Conservation (phyloP, 1,140 invertebrate species). For the Papilio xuthus region DNA sequence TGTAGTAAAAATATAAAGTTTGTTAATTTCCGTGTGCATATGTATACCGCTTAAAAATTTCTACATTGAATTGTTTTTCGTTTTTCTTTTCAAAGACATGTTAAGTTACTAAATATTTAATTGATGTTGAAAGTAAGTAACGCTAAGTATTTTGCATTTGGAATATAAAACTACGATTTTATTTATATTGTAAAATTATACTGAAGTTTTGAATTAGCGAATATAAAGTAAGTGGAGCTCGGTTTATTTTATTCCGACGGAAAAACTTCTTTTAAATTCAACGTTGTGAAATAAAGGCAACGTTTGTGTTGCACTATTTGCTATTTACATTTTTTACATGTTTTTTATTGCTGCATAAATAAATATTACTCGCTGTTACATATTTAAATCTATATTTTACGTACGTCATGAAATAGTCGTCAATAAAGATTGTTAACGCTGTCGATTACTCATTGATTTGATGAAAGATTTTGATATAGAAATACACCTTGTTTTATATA, state of each 20-base stretch:
- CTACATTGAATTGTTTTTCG: background rate
- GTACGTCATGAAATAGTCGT: background rate
- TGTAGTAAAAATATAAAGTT: too few relatives aligned
- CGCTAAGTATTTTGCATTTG: background rate
- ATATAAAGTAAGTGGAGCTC: background rate
- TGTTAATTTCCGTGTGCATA: too few relatives aligned
- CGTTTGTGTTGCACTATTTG: background rate
- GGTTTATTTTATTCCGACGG: slow-evolving; percentile 17
- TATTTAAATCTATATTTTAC: slow-evolving; percentile 17
- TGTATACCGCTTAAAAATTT: background rate
- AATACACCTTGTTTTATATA: too few relatives aligned
- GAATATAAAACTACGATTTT: slow-evolving; percentile 2
- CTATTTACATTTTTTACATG: background rate
- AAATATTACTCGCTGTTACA: slow-evolving; percentile 15
- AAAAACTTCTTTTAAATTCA: background rate
- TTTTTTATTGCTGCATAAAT: slow-evolving; percentile 16
- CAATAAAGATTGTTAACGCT: background rate
- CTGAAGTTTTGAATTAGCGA: slow-evolving; percentile 8
- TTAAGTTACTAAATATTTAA: background rate
- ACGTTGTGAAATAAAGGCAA: slow-evolving; percentile 1
- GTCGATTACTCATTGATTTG: too few relatives aligned
- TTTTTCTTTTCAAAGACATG: background rate
- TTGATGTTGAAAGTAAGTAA: background rate
- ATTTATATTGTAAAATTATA: slow-evolving; percentile 14
- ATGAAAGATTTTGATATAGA: too few relatives aligned